These are phyloP conservation scores for Micrasema longulum DNA, from an alignment of 1,140 invertebrate genomes.

Conservation along the genomic window DNA sequence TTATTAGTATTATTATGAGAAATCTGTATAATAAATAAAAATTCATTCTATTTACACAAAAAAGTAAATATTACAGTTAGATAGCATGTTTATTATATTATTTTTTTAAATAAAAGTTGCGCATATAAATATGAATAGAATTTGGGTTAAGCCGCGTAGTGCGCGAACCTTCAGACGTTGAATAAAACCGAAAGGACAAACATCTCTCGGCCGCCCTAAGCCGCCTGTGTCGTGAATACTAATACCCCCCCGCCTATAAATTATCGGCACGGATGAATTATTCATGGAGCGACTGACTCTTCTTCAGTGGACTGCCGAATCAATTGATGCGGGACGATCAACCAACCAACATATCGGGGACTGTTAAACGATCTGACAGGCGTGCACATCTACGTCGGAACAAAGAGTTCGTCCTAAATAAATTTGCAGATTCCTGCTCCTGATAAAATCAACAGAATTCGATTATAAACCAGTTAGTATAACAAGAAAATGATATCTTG, in stretches of 20 bases:
- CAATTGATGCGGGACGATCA: conserved; percentile 45
- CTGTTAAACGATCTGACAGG: conserved; percentile 20
- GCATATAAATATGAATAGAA: neutral
- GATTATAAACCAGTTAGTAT: too few relatives aligned
- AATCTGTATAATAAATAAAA: too few relatives aligned
- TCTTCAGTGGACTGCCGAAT: conserved; percentile 38
- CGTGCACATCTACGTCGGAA: neutral
- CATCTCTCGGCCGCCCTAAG: conserved; percentile 26
- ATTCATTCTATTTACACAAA: too few relatives aligned
- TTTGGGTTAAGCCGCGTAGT: conserved; percentile 2
- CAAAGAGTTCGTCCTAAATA: conserved; percentile 10
- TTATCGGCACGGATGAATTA: conserved; percentile 49
- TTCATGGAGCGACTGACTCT: conserved; percentile 45
- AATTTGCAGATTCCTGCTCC: conserved; percentile 3
- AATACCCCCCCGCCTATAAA: conserved; percentile 52
- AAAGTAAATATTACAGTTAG: too few relatives aligned
- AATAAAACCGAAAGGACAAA: conserved; percentile 51
- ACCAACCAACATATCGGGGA: conserved; percentile 23
- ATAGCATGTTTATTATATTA: too few relatives aligned
- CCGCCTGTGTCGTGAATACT: conserved; percentile 49
- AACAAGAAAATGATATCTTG: too few relatives aligned
- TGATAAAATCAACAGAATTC: conserved; percentile 7
- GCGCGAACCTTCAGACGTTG: conserved; percentile 29
- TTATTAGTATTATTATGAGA: too few relatives aligned
- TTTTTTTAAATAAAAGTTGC: too few relatives aligned